Percentiles rank a stretch among this genome's conserved stretches.
Evolutionary conservation across 2,113 vertebrate genomes (phyloP).

Genomic region (Protobothrops mucrosquamatus): DNA sequence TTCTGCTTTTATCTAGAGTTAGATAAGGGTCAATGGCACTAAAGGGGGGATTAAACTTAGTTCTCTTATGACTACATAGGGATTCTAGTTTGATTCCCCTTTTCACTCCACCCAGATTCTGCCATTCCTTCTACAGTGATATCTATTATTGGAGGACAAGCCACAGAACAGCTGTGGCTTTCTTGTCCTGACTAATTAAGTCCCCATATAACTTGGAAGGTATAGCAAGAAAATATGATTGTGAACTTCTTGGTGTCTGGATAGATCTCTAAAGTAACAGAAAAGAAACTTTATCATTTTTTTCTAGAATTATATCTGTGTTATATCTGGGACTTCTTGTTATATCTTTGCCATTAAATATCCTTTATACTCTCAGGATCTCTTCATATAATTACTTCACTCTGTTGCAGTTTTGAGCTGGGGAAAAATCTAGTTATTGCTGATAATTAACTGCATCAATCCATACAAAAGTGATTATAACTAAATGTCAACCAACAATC

Average conservation of each 20-base stretch:
- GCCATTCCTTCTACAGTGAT: neutral
- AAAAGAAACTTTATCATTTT: neutral
- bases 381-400: neutral
- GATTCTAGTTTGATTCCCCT: too few species aligned
- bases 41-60: too few species aligned
- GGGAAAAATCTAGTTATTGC: neutral
- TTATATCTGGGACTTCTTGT: neutral
- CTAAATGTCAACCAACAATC: neutral
- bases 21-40: too few species aligned
- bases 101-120: too few species aligned
- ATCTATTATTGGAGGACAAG: neutral
- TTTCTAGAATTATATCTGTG: neutral
- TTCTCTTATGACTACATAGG: too few species aligned
- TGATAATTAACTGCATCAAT: neutral
- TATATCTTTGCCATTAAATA: neutral
- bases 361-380: neutral
- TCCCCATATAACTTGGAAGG: neutral
- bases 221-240: neutral
- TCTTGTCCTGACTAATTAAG: neutral
- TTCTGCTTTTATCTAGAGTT: too few species aligned
- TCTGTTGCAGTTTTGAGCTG: neutral
- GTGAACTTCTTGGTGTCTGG: neutral
- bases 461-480: neutral
- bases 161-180: neutral
- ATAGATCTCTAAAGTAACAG: neutral